Evolutionary conservation across 2,888 invertebrate species (phyloP).

Genomic region (Tanypteryx hageni): DNA sequence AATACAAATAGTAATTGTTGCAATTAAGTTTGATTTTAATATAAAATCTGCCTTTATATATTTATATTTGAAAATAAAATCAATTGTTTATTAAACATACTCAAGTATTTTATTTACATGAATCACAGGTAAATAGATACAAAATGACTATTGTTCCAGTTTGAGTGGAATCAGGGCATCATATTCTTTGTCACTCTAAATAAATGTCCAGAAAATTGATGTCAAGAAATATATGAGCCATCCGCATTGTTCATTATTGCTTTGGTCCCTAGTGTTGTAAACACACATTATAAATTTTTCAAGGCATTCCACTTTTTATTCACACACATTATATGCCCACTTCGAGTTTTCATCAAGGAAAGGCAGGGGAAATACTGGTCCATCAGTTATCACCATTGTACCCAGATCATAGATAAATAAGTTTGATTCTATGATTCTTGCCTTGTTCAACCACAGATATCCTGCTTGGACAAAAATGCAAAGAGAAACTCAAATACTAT

Average conservation of each 20-base stretch:
- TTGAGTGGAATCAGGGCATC: neutral
- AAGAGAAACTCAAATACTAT: neutral
- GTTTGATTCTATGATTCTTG: conserved; percentile 43
- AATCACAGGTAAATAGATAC: conserved; percentile 19
- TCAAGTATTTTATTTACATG: conserved; percentile 20
- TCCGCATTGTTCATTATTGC: neutral
- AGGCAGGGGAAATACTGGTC: conserved; percentile 44
- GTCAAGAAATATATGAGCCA: neutral
- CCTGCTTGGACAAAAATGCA: neutral
- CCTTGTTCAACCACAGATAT: conserved; percentile 10
- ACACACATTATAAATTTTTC: conserved; percentile 1
- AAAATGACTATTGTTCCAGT: conserved; percentile 19
- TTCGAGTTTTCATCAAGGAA: conserved; percentile 3
- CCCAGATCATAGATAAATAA: conserved; percentile 49
- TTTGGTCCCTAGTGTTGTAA: neutral
- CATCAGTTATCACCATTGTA: conserved; percentile 36
- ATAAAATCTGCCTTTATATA: too few relatives aligned
- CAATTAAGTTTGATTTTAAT: too few relatives aligned
- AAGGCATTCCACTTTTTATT: neutral
- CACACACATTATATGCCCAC: conserved; percentile 49
- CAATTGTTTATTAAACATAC: neutral
- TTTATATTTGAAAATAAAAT: too few relatives aligned
- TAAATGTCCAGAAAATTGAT: conserved; percentile 24
- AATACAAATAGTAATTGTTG: too few relatives aligned
- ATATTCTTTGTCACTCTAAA: conserved; percentile 10